Conservation (phyloP, 92 coral and sea anemone genomes). For the Micromussa lordhowensis region DNA sequence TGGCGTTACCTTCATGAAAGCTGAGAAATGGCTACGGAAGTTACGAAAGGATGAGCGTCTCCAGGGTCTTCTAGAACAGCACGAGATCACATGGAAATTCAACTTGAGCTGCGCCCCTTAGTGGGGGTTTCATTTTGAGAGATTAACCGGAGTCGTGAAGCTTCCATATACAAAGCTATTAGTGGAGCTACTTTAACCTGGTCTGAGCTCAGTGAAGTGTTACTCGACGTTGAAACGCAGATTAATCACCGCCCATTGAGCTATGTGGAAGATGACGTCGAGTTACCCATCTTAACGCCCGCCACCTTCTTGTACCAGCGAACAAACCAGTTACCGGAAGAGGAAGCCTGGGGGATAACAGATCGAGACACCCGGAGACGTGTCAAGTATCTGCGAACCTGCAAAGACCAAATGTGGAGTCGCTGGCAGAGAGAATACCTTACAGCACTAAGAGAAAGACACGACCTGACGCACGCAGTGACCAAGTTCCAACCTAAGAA, state of each 20-base stretch:
- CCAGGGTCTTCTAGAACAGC: slow-evolving; percentile 14
- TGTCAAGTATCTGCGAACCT: slow-evolving; percentile 34
- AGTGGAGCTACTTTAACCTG: too few species aligned
- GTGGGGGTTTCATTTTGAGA: slow-evolving; percentile 37
- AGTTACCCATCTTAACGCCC: too few species aligned
- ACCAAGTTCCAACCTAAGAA: slow-evolving; percentile 37
- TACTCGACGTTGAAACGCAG: too few species aligned
- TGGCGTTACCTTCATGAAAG: too few species aligned
- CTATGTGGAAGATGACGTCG: too few species aligned
- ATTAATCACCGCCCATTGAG: too few species aligned
- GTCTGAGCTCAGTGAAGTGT: too few species aligned
- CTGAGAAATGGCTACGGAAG: too few species aligned
- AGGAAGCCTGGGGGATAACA: slow-evolving; percentile 28
- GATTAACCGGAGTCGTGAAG: slow-evolving; percentile 17
- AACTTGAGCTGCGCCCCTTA: slow-evolving; percentile 49
- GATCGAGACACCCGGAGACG: slow-evolving; percentile 34
- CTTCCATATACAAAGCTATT: too few species aligned
- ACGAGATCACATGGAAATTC: slow-evolving; percentile 42
- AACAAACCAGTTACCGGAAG: slow-evolving; percentile 19
- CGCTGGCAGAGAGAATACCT: slow-evolving; percentile 51
- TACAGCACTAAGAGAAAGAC: slow-evolving; percentile 44
- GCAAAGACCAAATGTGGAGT: slow-evolving; percentile 45
- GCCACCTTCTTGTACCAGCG: too few species aligned
- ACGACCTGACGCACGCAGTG: slow-evolving; percentile 38
- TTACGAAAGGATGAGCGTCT: too few species aligned